Conservation (phyloP, 1,140 invertebrate species). For the Pseudomyrmex pallidus region DNA sequence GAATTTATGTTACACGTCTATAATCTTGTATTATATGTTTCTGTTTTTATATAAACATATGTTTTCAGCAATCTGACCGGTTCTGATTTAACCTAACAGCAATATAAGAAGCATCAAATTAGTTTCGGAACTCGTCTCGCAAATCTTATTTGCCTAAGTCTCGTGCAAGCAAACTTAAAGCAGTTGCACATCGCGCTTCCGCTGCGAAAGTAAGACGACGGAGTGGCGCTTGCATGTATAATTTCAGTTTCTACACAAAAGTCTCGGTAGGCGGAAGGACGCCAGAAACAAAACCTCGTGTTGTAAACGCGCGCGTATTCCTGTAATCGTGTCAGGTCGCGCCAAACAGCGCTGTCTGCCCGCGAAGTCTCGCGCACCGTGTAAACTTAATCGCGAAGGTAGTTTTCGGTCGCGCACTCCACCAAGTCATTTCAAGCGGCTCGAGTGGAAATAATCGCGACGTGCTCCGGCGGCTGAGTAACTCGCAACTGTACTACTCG, state of each 20-base stretch:
- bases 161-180: conserved; percentile 7
- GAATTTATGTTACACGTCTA: no score
- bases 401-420: conserved; percentile 52
- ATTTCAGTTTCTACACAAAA: neutral
- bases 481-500: conserved; percentile 29
- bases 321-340: conserved; percentile 58
- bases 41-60: no score
- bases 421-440: conserved; percentile 16
- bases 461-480: conserved; percentile 13
- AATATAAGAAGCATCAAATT: neutral
- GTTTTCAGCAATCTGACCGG: neutral
- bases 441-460: conserved; percentile 51
- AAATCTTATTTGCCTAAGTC: conserved; percentile 16
- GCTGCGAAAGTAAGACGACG: conserved; percentile 1
- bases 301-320: conserved; percentile 45
- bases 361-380: conserved; percentile 17
- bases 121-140: conserved; percentile 9
- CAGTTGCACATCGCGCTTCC: conserved; percentile 7
- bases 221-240: neutral
- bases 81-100: conserved; percentile 12
- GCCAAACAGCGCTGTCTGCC: neutral
- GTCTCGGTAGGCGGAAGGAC: neutral
- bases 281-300: neutral
- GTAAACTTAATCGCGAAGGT: conserved; percentile 57
- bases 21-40: no score